Conservation (phyloP, 1,140 invertebrate genomes). For the Wiebesia pumilae region DNA sequence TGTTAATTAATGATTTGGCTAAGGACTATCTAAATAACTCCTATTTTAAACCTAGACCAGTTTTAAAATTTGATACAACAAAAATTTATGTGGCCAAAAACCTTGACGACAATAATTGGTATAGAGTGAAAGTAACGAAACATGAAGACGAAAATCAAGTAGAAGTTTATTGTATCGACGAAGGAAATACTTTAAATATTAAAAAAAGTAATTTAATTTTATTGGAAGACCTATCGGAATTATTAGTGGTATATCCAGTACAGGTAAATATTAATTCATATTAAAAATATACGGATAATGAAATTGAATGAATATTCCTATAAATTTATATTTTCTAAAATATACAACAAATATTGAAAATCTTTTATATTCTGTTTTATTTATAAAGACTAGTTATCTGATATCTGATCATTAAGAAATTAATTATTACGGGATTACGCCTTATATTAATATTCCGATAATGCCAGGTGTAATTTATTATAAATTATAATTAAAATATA, state of each 20-base stretch:
- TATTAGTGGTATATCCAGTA: conserved; percentile 65
- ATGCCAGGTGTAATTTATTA: too few species aligned
- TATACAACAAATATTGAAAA: too few species aligned
- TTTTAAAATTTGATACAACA: conserved; percentile 44
- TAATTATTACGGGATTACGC: too few species aligned
- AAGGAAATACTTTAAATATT: conserved; percentile 69
- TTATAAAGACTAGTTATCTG: too few species aligned
- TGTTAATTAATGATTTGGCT: conserved; percentile 61
- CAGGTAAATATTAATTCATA: conserved; percentile 59
- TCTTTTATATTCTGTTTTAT: too few species aligned
- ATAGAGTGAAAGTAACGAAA: conserved; percentile 63
- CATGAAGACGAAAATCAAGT: conserved; percentile 58
- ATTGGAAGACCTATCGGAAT: conserved; percentile 65
- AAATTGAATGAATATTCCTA: background rate
- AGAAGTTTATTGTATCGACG: conserved; percentile 71
- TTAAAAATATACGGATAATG: background rate
- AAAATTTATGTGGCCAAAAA: conserved; percentile 70
- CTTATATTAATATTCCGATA: too few species aligned
- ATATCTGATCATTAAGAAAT: too few species aligned
- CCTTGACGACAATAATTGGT: conserved; percentile 61
- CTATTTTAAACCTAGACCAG: conserved; percentile 5
- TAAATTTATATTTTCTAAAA: background rate
- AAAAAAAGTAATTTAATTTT: conserved; percentile 61
- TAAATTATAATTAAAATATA: too few species aligned
- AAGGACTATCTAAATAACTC: conserved; percentile 55